A percentile compares a stretch with the other conserved stretches of the same genome.
Conservation (phyloP, 2,797 vertebrate genomes). For the Malacoctenus gilli region DNA sequence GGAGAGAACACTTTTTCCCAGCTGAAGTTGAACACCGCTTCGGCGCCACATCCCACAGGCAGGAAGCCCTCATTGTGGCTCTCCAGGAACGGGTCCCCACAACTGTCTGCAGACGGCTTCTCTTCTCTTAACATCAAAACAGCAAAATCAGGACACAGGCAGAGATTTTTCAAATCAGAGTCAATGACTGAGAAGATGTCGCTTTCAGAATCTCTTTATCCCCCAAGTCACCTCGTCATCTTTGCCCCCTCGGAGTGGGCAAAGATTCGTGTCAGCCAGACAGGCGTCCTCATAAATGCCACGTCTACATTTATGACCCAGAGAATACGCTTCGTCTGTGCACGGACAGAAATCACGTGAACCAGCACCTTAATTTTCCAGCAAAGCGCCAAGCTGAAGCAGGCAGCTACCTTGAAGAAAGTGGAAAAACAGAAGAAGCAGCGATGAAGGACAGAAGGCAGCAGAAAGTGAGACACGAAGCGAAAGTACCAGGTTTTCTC, state of each 20-base stretch:
- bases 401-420: conserved; percentile 47
- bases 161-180: conserved; percentile 50
- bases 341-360: conserved; percentile 56
- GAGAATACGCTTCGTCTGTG: conserved; percentile 42
- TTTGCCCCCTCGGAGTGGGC: conserved; percentile 71
- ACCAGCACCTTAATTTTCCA: conserved; percentile 46
- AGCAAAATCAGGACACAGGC: conserved; percentile 70
- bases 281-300: conserved; percentile 73
- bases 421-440: conserved; percentile 47
- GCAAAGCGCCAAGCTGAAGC: conserved; percentile 67
- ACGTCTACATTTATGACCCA: conserved; percentile 78
- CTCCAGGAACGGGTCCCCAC: conserved; percentile 67
- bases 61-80: conserved; percentile 66
- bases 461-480: conserved; percentile 29
- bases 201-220: conserved; percentile 12
- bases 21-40: conserved; percentile 74
- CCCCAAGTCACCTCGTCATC: conserved; percentile 73
- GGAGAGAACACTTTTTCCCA: conserved; percentile 56
- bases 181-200: conserved; percentile 20
- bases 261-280: conserved; percentile 76
- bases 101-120: conserved; percentile 70
- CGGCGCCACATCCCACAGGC: conserved; percentile 69
- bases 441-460: conserved; percentile 52
- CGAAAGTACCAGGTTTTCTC: conserved; percentile 35
- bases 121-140: conserved; percentile 80